Evolutionary conservation across 2,888 invertebrate species (phyloP), one percentile per base, ranked within the genome.

Genomic region (Anaspis maculata): DNA sequence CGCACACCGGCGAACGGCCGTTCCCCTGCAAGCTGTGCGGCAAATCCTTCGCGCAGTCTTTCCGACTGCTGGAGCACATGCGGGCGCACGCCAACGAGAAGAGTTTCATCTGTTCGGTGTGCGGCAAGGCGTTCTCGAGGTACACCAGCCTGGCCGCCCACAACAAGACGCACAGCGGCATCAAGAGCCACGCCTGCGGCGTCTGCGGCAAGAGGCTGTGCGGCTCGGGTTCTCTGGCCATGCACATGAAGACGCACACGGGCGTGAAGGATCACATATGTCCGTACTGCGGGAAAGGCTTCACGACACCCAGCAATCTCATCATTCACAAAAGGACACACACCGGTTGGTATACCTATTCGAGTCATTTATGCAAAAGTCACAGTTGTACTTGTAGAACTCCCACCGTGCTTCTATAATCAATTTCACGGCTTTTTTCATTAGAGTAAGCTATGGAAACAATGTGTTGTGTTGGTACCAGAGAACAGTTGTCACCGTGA

Each of bases 181-280:
- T 61, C 25, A 67, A 66, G 46, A 60, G 54, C 22, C 63, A 64
- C 41, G 52, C 49, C 13, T 67, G 67, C 45, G 50, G 43, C 10
- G 50, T 64, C n/a, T 67, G 67, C 46, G 64, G 61, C 6, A 66
- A 67, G 52, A 54, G 57, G 62, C 54, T 65, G 36, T 64, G 65
- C 38, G 62, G 64, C 10, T 53, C 64, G 2, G 60, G 62, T 35
- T 65, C 65, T 3, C 49, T 65, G 31, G 55, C 62, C 44, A 57
- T 69, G 47, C 73, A 73, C 45, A 66, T 70, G 58, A 68, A 71
- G 44, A 69, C 61, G 9, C 71, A 72, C 44, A 68, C 69, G 15
- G 67, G 64, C 1, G 38, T 62, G 12, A 64, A 59, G 41, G 63
- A 66, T 46, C 60, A 62, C 40, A 51, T 62, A 25, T 66, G 66